Conservation (phyloP, 2,113 vertebrate genomes). For the Crotophaga sulcirostris region DNA sequence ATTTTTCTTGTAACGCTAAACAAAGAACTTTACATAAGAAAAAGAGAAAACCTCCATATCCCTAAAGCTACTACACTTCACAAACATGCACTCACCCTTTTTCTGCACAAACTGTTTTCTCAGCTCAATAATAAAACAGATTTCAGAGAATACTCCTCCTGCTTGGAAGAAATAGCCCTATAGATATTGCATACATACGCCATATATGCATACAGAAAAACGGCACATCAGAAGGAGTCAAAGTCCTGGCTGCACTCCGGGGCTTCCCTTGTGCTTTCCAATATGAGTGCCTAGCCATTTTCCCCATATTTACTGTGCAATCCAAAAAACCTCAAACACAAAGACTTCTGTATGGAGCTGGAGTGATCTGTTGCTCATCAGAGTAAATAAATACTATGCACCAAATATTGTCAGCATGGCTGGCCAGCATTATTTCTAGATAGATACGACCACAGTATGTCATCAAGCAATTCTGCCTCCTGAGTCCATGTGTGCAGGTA, state of each 20-base stretch:
- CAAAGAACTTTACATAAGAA: background rate
- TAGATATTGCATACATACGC: background rate
- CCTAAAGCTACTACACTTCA: background rate
- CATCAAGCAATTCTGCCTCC: background rate
- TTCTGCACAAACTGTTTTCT: background rate
- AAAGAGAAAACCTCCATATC: background rate
- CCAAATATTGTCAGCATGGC: background rate
- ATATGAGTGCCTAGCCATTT: background rate
- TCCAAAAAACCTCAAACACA: background rate
- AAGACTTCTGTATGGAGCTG: background rate
- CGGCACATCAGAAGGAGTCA: background rate
- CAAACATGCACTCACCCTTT: accelerated
- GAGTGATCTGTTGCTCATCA: background rate
- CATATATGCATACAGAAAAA: background rate
- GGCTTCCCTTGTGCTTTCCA: background rate
- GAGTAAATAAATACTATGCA: background rate
- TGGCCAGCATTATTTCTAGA: background rate
- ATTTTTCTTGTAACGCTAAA: background rate
- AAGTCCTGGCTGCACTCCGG: background rate
- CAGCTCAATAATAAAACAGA: background rate
- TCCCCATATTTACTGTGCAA: background rate
- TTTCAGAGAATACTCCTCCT: background rate
- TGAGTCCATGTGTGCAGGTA: background rate
- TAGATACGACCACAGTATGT: background rate
- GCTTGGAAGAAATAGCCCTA: background rate